Evolutionary conservation across 2,888 invertebrate genomes (phyloP), one percentile per base, ranked within the genome.

Genomic region (Dexiosoma caninum): DNA sequence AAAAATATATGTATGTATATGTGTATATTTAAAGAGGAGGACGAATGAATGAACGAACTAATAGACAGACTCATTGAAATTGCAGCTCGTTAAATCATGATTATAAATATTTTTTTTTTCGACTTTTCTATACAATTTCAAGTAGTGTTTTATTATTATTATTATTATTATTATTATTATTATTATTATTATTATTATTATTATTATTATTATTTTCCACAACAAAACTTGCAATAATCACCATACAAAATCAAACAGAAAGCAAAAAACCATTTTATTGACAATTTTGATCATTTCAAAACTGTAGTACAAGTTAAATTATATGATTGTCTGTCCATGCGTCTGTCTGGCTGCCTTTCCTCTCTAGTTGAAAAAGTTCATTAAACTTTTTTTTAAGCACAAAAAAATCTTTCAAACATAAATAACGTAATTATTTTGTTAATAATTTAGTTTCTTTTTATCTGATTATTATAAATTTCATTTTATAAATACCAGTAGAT

Each of bases 201-300:
- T 27, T 27, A 27, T 27, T 27, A 27, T 27, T 35, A 5, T 69
- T 49, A n/a, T n/a, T 71, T 14, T 21, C 23, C 30, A 3, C 21
- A 62, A 62, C 44, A 62, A 53, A 62, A 70, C 53, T 53, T 60
- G 76, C 67, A 32, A 60, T 76, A 69, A 76, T 76, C 60, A 69
- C 44, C 76, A 49, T 46, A 67, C 9, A 76, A 67, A 70, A 70
- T 55, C 32, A 74, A 9, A 27, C 27, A 27, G 27, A 27, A 40
- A 12, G 57, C n/a, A 46, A 19, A 44, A 42, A 64, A 32, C 42
- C 14, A 46, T 59, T 40, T 66, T 75, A 77, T 77, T 77, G 77
- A 77, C 77, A 77, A 46, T 70, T 72, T 77, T 77, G 77, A 70
- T 64, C 70, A 77, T 77, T 77, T 77, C 40, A 35, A 72, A 64